These are phyloP conservation scores for Apogon talboti DNA, from an alignment of 2,797 vertebrate species.

Conservation along the genomic window DNA sequence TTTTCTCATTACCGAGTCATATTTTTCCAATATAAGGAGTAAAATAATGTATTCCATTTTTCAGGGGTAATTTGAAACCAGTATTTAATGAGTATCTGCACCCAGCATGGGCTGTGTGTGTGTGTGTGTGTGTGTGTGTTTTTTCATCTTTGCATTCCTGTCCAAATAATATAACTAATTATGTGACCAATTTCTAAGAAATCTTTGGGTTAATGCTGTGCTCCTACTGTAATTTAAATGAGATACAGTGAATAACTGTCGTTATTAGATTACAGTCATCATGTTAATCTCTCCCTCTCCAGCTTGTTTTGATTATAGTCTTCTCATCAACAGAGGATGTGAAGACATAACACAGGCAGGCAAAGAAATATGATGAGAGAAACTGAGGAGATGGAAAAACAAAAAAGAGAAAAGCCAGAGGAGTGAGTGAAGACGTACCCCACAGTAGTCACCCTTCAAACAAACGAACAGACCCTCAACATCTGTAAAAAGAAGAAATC, in stretches of 20 bases:
- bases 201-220: conserved; percentile 6
- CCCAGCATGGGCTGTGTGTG: conserved; percentile 3
- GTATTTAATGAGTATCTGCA: conserved; percentile 12
- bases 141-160: not conserved
- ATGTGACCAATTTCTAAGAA: conserved; percentile 9
- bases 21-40: conserved; percentile 12
- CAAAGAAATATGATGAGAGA: conserved; percentile 30
- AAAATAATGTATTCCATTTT: conserved; percentile 20
- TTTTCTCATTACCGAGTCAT: conserved; percentile 6
- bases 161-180: conserved; percentile 13
- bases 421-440: conserved; percentile 20
- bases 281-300: conserved; percentile 39
- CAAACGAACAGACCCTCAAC: conserved; percentile 31
- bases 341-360: conserved; percentile 27
- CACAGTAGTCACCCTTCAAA: conserved; percentile 39
- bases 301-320: conserved; percentile 49
- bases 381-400: conserved; percentile 15
- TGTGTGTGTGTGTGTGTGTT: too few species aligned
- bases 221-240: conserved; percentile 37
- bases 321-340: conserved; percentile 57
- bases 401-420: conserved; percentile 13
- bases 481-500: conserved; percentile 37
- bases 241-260: conserved; percentile 39
- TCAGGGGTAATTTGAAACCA: conserved; percentile 8
- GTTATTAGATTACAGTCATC: conserved; percentile 51